Conservation (phyloP, 1,140 invertebrate species). For the Calliphora vicina region DNA sequence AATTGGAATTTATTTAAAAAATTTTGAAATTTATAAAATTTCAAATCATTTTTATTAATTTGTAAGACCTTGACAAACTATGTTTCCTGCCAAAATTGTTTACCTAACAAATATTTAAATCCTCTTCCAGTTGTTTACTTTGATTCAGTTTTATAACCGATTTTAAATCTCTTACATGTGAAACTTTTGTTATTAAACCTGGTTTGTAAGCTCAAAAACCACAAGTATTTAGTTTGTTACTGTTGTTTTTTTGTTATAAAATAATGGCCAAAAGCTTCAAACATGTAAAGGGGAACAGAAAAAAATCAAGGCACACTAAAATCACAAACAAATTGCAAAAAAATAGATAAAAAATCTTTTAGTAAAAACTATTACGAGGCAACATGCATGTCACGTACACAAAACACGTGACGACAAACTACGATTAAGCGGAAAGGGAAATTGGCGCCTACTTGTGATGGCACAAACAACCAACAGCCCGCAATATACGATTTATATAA, state of each 20-base stretch:
- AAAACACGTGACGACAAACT: conserved; percentile 30
- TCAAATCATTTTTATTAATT: too few relatives aligned
- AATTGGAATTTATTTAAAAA: too few relatives aligned
- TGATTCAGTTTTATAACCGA: neutral
- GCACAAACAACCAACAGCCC: neutral
- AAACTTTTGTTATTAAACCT: neutral
- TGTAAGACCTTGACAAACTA: too few relatives aligned
- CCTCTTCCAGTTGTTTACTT: neutral
- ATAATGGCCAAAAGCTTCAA: neutral
- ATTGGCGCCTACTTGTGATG: conserved; percentile 27
- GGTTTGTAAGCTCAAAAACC: neutral
- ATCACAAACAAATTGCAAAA: neutral
- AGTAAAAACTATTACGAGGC: neutral
- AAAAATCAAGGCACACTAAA: neutral
- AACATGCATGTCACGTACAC: neutral
- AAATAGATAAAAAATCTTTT: neutral
- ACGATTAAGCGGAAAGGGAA: conserved; percentile 31
- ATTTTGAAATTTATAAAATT: too few relatives aligned
- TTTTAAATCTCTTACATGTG: neutral
- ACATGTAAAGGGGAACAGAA: neutral
- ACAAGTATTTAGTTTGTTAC: neutral
- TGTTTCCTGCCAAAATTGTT: too few relatives aligned
- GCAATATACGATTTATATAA: neutral
- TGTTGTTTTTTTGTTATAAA: neutral
- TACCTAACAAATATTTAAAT: neutral